Percentiles rank a stretch among this genome's conserved stretches.
phyloP scores from a whole-genome alignment of 2,888 invertebrate genomes.

The Rapana venosa region DNA sequence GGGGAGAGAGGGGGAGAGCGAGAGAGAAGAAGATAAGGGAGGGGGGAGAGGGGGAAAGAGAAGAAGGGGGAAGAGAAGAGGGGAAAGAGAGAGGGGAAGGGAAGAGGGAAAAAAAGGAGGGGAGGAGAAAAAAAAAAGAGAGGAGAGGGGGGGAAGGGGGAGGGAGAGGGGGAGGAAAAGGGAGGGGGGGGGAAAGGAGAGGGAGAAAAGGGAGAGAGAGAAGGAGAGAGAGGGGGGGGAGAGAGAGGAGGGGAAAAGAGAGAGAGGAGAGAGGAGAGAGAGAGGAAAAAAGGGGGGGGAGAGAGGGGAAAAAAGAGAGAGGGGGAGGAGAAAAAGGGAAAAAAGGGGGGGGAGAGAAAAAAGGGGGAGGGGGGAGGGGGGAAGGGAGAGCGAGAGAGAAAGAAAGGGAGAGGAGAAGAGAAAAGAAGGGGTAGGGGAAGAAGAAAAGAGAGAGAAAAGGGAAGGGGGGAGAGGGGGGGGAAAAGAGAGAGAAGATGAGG shows the following conservation, averaged over 20 bases:
- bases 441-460: not conserved
- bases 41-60: no score
- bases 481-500: no score
- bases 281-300: no score
- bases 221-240: not conserved
- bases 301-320: no score
- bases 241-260: no score
- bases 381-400: constrained; percentile 6
- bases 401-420: not conserved
- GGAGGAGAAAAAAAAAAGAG: not conserved
- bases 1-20: no score
- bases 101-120: no score
- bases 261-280: no score
- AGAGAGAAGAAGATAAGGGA: no score
- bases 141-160: not conserved
- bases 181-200: not conserved
- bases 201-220: not conserved
- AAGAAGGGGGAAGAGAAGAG: no score
- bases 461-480: not conserved
- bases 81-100: no score
- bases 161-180: no score
- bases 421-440: not conserved
- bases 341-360: not conserved
- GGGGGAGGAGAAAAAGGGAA: not conserved
- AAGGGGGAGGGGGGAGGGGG: not conserved